Base-by-base conservation (phyloP, 2,113 vertebrate genomes). In the Mormoops blainvillei region DNA sequence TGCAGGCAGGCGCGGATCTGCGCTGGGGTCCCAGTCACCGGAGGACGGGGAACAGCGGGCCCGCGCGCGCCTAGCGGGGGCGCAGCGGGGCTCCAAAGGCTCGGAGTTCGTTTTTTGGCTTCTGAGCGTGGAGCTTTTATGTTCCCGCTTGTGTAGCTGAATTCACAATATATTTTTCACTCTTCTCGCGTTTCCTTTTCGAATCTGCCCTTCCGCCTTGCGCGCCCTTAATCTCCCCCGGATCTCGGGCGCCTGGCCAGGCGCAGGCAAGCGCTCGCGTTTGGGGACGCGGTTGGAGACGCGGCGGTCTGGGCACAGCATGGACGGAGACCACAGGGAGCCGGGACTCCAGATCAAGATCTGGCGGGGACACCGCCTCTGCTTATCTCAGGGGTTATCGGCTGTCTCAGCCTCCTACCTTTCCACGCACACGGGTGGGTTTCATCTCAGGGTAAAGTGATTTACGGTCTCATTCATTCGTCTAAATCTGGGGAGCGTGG, bases 241-340 rank as follows among this genome's bases (percentile, higher is more conserved):
- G 24, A 68, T 84, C 76, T 73, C 58, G 1, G 73, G 61, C 61
- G 1, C 48, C 4, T 0, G 15, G 65, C 50, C 11, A 12, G 20
- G 52, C 1, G 14, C 56, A 12, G 78, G 56, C 36, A 43, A 78
- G 84, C 13, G 38, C 22, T 7, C 3, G 26, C 4, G 0, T 20
- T 0, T 4, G 87, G 31, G 22, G 77, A 22, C 48, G 10, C 26
- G 31, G 10, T 14, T 48, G 90, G 6, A 41, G 70, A 84, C 9
- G 41, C 0, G 8, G 8, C 0, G 2, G 7, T 45, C 43, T 5
- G 81, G 54, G 8, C 5, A 7, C 71, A 0, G 11, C n/a, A 1
- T 28, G 36, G 58, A 10, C 2, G 36, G 14, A 36, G 70, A 48
- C 8, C 0, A 24, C 28, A 19, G 24, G 22, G 63, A 18, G 5